Evolutionary conservation across 2,888 invertebrate species (phyloP), one percentile per base, ranked within the genome.

Genomic region (Hypsopygia costalis): DNA sequence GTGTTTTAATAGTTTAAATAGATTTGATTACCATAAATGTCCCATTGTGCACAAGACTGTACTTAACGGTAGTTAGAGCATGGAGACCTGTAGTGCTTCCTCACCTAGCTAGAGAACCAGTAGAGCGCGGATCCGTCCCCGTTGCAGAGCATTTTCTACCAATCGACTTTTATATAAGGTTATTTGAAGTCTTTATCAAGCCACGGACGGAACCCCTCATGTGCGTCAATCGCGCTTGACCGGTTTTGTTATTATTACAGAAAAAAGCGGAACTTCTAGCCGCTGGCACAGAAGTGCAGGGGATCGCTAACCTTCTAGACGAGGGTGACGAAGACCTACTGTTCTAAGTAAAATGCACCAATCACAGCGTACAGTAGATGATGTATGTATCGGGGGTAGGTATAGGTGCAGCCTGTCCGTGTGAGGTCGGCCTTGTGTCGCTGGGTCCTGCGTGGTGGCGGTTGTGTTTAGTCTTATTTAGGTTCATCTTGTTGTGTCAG

Each of bases 291-390:
- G 51, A 47, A 16, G 40, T 44, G 36, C 34, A 43, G 35, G 49
- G 41, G 29, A 41, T 47, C 46, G 41, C 46, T 30, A 56, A 45
- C 36, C 48, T 56, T 10, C 54, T 56, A 29, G 54, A 56, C 47
- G 53, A 56, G 42, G 56, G 54, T 25, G 56, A 56, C 29, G 51
- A 52, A 36, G 51, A 51, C 38, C 51, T 51, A 25, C 51, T 51
- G 31, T 51, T 51, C 47, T 51, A 51, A 49, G 34, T 38, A 36
- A 25, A 38, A 40, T 37, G 31, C 40, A 30, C 39, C 16, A 16
- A 16, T 16, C 36, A 39, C 39, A 34, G 36, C 40, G 45, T 38
- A 16, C 16, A 34, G 36, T 33, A 39, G 25, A 33, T 33, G 39
- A 32, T 32, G 40, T 43, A 46, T 39, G 39, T 41, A 40, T 33